phyloP scores from a whole-genome alignment of 2,113 vertebrate genomes.

The Columba livia region DNA sequence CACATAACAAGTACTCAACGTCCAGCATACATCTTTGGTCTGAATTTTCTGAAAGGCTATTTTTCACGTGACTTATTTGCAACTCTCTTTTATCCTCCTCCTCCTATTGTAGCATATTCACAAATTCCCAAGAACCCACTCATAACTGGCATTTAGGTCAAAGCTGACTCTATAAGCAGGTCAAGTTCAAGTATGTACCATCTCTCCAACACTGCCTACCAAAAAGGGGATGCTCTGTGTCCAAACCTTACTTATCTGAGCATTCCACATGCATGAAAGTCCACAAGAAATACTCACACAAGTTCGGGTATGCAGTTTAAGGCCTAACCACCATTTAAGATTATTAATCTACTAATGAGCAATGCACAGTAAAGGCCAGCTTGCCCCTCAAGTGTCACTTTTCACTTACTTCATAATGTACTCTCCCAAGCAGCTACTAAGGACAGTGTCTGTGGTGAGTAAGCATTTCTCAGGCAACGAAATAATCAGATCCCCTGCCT shows the following conservation, averaged over 20 bases:
- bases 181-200: not conserved
- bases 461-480: slow-evolving; percentile 90
- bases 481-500: slow-evolving; percentile 86
- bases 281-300: not conserved
- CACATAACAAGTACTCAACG: not conserved
- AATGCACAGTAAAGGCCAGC: not conserved
- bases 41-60: not conserved
- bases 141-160: not conserved
- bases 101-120: not conserved
- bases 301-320: not conserved
- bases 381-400: not conserved
- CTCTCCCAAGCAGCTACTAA: slow-evolving; percentile 83
- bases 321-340: not conserved
- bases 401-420: slow-evolving; percentile 84
- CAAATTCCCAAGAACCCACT: not conserved
- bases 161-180: not conserved
- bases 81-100: not conserved
- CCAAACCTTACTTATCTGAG: not conserved
- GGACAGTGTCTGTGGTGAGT: slow-evolving; percentile 86
- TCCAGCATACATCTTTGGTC: not conserved
- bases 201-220: not conserved
- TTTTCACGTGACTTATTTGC: not conserved
- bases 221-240: not conserved
- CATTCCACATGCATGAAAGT: not conserved
- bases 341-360: not conserved